Percentiles rank a stretch among this genome's conserved stretches.
These are phyloP conservation scores for Scaptomyza reducta DNA, from an alignment of 2,888 invertebrate species.

Conservation along the genomic window DNA sequence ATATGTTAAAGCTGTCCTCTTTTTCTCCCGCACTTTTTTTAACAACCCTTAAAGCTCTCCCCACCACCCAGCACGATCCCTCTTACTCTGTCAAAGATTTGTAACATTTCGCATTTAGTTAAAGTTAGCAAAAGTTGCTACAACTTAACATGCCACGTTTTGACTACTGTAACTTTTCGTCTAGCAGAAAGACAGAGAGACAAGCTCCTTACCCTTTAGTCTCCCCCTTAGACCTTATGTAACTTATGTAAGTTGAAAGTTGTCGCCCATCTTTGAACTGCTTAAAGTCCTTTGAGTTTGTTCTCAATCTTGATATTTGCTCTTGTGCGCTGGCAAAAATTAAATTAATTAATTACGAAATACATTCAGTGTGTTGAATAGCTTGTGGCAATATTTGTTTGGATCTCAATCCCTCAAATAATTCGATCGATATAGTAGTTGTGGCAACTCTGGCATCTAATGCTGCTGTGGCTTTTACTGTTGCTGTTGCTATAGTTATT, in stretches of 20 bases:
- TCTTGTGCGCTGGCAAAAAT: conserved; percentile 38
- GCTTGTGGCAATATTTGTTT: conserved; percentile 24
- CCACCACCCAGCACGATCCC: background rate
- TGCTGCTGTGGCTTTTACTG: background rate
- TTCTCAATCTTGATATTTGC: conserved; percentile 45
- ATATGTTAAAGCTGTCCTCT: background rate
- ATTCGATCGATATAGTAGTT: conserved; percentile 26
- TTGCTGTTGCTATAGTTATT: conserved; percentile 4
- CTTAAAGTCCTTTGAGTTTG: conserved; percentile 14
- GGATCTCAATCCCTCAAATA: background rate
- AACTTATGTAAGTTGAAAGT: conserved; percentile 17
- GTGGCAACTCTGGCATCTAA: conserved; percentile 16
- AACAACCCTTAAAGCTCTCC: background rate
- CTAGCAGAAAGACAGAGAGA: conserved; percentile 6
- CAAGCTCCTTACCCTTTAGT: background rate
- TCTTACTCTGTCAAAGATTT: conserved; percentile 51
- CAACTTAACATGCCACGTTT: conserved; percentile 68
- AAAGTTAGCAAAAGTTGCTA: conserved; percentile 56
- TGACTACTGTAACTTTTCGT: conserved; percentile 58
- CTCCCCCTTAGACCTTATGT: background rate
- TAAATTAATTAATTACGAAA: conserved; percentile 60
- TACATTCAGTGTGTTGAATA: conserved; percentile 20
- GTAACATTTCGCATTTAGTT: conserved; percentile 50
- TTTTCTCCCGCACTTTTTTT: background rate
- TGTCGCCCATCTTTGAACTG: conserved; percentile 2